Base-by-base conservation (phyloP, 2,888 invertebrate species). In the Epirrhoe alternata region DNA sequence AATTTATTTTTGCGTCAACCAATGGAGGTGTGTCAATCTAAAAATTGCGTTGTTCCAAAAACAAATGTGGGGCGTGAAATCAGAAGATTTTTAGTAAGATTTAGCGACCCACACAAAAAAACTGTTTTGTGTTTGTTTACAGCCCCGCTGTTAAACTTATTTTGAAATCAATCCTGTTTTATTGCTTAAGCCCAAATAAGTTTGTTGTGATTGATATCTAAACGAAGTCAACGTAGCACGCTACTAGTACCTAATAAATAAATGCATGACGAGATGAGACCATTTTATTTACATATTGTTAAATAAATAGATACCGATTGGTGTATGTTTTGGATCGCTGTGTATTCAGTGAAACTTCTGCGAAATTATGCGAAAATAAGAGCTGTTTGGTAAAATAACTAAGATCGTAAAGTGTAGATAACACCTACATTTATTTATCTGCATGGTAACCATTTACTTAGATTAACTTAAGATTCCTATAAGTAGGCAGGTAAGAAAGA, bases 191-290 rank as follows among this genome's bases (percentile, higher is more conserved):
- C 12, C 38, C 38, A 42, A 42, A 12, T 42, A 12, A 7, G 38
- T 38, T 10, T 38, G 3, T 24, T 24, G 24, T 3, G 24, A 24
- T 24, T 24, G 24, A 24, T 2, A 24, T 24, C 24, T 24, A 3
- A 24, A 24, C 24, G 24, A 24, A 24, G 24, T 24, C 24, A 24
- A 24, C 24, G 24, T 24, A 24, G n/a, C n/a, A n/a, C n/a, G n/a
- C n/a, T n/a, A n/a, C n/a, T 24, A 3, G 24, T 24, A 12, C 12
- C 5, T 42, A 4, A 0, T 12, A 12, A 42, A 55, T 65, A 67
- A 58, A 66, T 35, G 16, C 68, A 61, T 55, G 51, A 64, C 70
- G 73, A 68, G 66, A 54, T 69, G 68, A 70, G 62, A 2, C 12
- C 38, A 12, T 12, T 55, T 55, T 66, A 68, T 65, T 68, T 73